These are phyloP conservation scores for Danaus melanippus DNA, from an alignment of 1,140 invertebrate genomes.

Conservation along the genomic window DNA sequence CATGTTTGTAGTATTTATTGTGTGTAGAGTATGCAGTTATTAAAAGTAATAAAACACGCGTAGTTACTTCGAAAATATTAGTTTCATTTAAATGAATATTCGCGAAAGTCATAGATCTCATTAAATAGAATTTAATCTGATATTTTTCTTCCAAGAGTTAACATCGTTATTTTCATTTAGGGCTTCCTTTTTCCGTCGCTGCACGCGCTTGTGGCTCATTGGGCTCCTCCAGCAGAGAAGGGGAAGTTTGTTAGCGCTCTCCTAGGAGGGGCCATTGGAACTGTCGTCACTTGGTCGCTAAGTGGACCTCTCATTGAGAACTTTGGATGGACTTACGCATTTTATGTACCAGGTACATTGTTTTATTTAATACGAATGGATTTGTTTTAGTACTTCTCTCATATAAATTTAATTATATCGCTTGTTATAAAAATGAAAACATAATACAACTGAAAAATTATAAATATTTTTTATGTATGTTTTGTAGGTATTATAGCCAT, in stretches of 20 bases:
- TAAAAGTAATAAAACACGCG: too few species aligned
- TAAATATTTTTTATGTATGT: slow-evolving; percentile 3
- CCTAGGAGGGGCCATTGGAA: slow-evolving; percentile 83
- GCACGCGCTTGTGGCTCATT: slow-evolving; percentile 81
- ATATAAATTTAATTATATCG: too few species aligned
- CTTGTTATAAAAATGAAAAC: too few species aligned
- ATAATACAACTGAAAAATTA: too few species aligned
- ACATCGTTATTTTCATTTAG: slow-evolving; percentile 27
- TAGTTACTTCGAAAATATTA: too few species aligned
- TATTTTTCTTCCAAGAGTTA: too few species aligned
- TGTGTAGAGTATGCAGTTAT: too few species aligned
- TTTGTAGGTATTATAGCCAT: slow-evolving; percentile 72
- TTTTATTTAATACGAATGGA: slow-evolving; percentile 9
- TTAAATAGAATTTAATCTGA: too few species aligned
- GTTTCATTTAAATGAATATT: too few species aligned
- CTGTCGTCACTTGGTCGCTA: slow-evolving; percentile 81
- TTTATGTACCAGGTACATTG: slow-evolving; percentile 77
- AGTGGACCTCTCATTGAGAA: slow-evolving; percentile 76
- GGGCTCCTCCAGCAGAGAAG: slow-evolving; percentile 82
- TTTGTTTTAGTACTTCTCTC: slow-evolving; percentile 6
- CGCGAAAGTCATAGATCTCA: too few species aligned
- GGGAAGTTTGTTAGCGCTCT: slow-evolving; percentile 82
- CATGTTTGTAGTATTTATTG: too few species aligned
- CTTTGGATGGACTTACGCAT: slow-evolving; percentile 82
- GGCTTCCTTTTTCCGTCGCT: slow-evolving; percentile 81